phyloP scores from a whole-genome alignment of 2,797 vertebrate species.

The Danio kyathit region DNA sequence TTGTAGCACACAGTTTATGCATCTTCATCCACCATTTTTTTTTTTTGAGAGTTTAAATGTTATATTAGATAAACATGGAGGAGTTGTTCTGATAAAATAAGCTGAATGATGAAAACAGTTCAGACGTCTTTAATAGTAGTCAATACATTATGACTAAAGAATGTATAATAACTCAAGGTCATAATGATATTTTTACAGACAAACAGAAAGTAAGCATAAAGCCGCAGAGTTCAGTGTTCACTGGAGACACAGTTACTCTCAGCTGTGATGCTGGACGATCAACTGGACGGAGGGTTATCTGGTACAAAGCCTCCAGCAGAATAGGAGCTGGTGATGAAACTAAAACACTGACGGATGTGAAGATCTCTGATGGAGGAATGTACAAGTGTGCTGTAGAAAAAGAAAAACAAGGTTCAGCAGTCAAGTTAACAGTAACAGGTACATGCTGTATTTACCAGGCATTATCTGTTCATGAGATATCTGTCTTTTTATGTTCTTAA shows the following conservation, averaged over 20 bases:
- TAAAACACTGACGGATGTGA: neutral
- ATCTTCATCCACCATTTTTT: too few relatives aligned
- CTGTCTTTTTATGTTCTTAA: too few relatives aligned
- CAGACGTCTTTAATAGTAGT: neutral
- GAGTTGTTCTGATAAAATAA: neutral
- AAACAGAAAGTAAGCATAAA: neutral
- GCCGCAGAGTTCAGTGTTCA: slow-evolving; percentile 7
- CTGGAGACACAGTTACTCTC: slow-evolving; percentile 24
- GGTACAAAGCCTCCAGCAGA: fast-evolving
- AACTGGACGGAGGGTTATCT: fast-evolving
- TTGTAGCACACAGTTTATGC: too few relatives aligned
- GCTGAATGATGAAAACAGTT: neutral
- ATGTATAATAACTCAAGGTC: neutral
- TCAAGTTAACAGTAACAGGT: neutral
- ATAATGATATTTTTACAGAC: neutral
- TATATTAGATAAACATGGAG: too few relatives aligned
- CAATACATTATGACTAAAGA: neutral
- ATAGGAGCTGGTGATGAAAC: fast-evolving
- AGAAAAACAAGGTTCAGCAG: fast-evolving
- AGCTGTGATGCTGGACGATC: fast-evolving
- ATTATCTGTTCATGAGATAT: neutral
- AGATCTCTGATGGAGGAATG: neutral
- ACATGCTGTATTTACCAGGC: neutral
- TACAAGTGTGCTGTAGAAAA: fast-evolving
- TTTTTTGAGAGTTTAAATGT: too few relatives aligned